Percentiles rank a stretch among this genome's conserved stretches.
Evolutionary conservation across 2,113 vertebrate species (phyloP).

Genomic region (Chaetura pelagica): DNA sequence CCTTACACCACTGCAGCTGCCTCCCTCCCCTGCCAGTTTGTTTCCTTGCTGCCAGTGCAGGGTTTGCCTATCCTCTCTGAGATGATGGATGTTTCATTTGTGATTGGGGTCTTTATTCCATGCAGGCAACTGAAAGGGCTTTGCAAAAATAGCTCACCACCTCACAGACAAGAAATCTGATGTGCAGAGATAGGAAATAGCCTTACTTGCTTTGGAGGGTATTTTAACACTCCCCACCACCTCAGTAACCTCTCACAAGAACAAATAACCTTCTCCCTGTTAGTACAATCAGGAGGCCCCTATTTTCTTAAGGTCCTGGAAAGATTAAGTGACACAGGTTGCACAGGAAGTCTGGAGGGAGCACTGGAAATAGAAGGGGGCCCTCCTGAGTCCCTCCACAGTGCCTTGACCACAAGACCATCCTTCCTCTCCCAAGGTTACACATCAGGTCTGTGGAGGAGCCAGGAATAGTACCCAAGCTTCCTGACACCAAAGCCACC

Average conservation of each 20-base stretch:
- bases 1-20: neutral
- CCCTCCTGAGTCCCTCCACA: neutral
- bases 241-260: neutral
- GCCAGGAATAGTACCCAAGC: conserved; percentile 56
- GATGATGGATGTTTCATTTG: conserved; percentile 60
- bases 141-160: conserved; percentile 31
- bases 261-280: conserved; percentile 29
- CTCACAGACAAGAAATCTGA: neutral
- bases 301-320: conserved; percentile 34
- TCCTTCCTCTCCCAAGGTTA: conserved; percentile 66
- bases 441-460: neutral
- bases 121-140: neutral
- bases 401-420: conserved; percentile 35
- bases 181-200: conserved; percentile 24
- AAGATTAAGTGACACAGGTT: conserved; percentile 65
- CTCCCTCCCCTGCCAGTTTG: neutral
- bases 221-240: conserved; percentile 1
- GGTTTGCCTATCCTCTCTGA: neutral
- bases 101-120: conserved; percentile 17
- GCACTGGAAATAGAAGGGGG: conserved; percentile 60
- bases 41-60: neutral
- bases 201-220: neutral
- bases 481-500: conserved; percentile 30
- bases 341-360: conserved; percentile 66
- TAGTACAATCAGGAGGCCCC: conserved; percentile 31